Evolutionary conservation across 1,140 invertebrate species (phyloP).

Genomic region (Drosophila lacertosa): DNA sequence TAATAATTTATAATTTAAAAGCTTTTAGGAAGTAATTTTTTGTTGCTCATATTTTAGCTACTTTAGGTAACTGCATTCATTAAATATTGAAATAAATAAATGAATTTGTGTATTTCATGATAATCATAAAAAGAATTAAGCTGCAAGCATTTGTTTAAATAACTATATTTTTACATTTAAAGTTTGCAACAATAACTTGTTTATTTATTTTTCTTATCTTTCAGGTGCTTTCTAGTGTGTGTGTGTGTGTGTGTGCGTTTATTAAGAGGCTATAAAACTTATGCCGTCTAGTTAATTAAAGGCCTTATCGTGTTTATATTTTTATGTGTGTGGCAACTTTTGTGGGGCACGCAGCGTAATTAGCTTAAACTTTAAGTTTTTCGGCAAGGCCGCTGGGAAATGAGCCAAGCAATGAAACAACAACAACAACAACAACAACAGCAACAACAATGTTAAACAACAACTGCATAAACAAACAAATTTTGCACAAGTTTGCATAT

Average conservation of each 20-base stretch:
- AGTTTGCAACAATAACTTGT: constrained; percentile 1
- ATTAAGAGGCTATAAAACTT: constrained; percentile 44
- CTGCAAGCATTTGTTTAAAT: not conserved
- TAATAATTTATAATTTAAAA: too few relatives aligned
- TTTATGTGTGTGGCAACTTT: constrained; percentile 39
- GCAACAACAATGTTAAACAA: constrained; percentile 6
- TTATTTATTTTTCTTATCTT: constrained; percentile 16
- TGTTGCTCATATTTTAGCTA: too few relatives aligned
- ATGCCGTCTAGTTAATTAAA: constrained; percentile 32
- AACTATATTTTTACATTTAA: not conserved
- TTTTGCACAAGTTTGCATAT: constrained; percentile 42
- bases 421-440: constrained; percentile 1
- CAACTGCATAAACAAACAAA: constrained; percentile 74
- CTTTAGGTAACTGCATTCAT: too few relatives aligned
- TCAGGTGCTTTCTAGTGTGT: not conserved
- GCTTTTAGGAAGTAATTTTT: too few relatives aligned
- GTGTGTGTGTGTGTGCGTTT: constrained; percentile 2
- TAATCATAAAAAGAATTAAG: not conserved
- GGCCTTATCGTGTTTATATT: constrained; percentile 45
- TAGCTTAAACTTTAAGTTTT: constrained; percentile 53
- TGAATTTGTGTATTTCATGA: not conserved
- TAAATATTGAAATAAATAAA: too few relatives aligned
- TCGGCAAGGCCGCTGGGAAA: constrained; percentile 44
- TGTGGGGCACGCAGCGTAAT: constrained; percentile 46
- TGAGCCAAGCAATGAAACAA: constrained; percentile 1